Evolutionary conservation across 2,113 vertebrate genomes (phyloP).

Genomic region (Hippocampus zosterae): DNA sequence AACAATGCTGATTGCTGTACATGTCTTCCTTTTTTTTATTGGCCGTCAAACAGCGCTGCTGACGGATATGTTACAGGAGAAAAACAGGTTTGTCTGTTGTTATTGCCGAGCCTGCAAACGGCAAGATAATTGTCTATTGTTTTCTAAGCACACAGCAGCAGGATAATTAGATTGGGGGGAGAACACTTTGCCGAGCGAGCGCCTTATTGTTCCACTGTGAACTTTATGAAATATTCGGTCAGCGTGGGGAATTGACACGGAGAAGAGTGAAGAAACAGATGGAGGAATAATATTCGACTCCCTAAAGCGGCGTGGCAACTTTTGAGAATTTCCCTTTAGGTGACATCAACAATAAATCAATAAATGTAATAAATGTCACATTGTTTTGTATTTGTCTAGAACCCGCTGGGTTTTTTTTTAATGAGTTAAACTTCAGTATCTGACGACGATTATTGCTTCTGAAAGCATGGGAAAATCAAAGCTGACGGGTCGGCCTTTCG

Average conservation of each 20-base stretch:
- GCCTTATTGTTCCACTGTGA: slow-evolving; percentile 67
- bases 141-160: slow-evolving; percentile 50
- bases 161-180: slow-evolving; percentile 60
- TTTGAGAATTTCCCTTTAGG: slow-evolving; percentile 50
- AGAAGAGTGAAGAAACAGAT: slow-evolving; percentile 47
- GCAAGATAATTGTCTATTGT: slow-evolving; percentile 67
- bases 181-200: slow-evolving; percentile 59
- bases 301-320: slow-evolving; percentile 42
- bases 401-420: slow-evolving; percentile 23
- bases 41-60: slow-evolving; percentile 39
- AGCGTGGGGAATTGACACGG: slow-evolving; percentile 44
- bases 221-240: slow-evolving; percentile 68
- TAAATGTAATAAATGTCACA: slow-evolving; percentile 47
- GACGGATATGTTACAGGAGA: slow-evolving; percentile 60
- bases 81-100: slow-evolving; percentile 65
- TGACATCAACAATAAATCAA: slow-evolving; percentile 62
- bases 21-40: slow-evolving; percentile 45
- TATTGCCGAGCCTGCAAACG: slow-evolving; percentile 52
- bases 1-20: slow-evolving; percentile 47
- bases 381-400: slow-evolving; percentile 12
- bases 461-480: slow-evolving; percentile 54
- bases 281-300: slow-evolving; percentile 50
- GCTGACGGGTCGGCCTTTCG: slow-evolving; percentile 63
- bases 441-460: slow-evolving; percentile 49
- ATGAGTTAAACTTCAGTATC: slow-evolving; percentile 21